Evolutionary conservation across 64 coral and sea anemone genomes (phyloP), one percentile per base, ranked within the genome.

Genomic region (Pocillopora verrucosa): DNA sequence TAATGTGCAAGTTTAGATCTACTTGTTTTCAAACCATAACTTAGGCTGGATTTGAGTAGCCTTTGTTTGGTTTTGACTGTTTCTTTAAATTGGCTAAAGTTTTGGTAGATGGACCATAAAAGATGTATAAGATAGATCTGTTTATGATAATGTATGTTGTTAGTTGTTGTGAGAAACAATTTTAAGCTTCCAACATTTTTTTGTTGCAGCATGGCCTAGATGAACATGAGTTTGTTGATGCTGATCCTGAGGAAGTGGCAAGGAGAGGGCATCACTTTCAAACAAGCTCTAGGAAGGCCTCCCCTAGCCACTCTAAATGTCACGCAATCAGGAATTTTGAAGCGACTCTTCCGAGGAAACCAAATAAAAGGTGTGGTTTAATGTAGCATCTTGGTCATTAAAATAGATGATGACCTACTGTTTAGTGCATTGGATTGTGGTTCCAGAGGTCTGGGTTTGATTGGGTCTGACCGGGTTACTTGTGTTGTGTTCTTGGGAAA

Each of bases 231-330:
- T 85, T 72, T 72, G 14, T 38, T n/a, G 82, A 85, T 72, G 82
- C 63, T 57, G 82, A 85, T 56, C 82, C 82, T 26, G 82, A 85
- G 57, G 82, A 85, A 58, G 82, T 85, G 22, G 82, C 82, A 56
- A 70, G 65, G 15, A 41, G 82, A 85, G 82, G 82, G 2, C 82
- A 85, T 56, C 12, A 72, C 11, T 65, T 72, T 56, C 82, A 85
- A 19, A 85, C 82, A 16, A 63, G 82, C 3, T 85, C 82, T n/a
- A 72, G 82, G 58, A 16, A 72, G 38, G 12, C 82, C 22, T 72
- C 82, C 16, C 12, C 70, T 51, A 37, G 64, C 30, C 77, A 16
- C 38, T 15, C 62, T 25, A 85, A 85, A 85, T 45, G 69, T 22
- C 82, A 72, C 19, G 37, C 20, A 57, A 41, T 10, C 17, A 56